These are phyloP conservation scores for Halcyon smyrnensis DNA, from an alignment of 2,797 vertebrate species.

Conservation along the genomic window DNA sequence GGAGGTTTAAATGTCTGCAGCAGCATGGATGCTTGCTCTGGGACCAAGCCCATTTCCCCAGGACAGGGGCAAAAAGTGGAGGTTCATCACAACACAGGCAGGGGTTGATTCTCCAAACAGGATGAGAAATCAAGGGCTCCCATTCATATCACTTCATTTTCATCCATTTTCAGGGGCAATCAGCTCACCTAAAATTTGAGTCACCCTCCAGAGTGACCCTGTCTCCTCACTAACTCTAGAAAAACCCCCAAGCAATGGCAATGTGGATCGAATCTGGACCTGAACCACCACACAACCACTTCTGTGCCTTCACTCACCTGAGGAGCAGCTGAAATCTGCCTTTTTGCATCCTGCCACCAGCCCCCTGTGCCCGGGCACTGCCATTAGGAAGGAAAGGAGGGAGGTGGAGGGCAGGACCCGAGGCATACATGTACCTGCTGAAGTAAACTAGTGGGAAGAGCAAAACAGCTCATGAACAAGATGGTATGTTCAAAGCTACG, in stretches of 20 bases:
- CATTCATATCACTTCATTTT: not conserved
- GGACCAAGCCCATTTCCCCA: not conserved
- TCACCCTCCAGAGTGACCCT: not conserved
- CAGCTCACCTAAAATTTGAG: not conserved
- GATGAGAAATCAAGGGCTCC: not conserved
- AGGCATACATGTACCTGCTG: not conserved
- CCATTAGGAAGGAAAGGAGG: not conserved
- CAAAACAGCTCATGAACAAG: not conserved
- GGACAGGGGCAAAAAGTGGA: not conserved
- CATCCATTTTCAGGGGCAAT: not conserved
- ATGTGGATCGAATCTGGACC: not conserved
- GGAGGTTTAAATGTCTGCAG: not conserved
- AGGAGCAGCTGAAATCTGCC: not conserved
- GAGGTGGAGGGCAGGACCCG: not conserved
- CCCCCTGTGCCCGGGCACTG: not conserved
- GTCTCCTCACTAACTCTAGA: not conserved
- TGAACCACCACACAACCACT: accelerated
- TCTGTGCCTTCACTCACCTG: not conserved
- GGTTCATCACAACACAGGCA: not conserved
- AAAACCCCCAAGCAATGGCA: not conserved
- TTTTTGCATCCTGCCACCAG: not conserved
- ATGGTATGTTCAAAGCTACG: not conserved
- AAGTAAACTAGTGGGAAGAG: not conserved
- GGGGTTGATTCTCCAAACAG: not conserved
- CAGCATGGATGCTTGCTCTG: not conserved